Evolutionary conservation across 2,113 vertebrate genomes (phyloP).

Genomic region (Lipophrys pholis): DNA sequence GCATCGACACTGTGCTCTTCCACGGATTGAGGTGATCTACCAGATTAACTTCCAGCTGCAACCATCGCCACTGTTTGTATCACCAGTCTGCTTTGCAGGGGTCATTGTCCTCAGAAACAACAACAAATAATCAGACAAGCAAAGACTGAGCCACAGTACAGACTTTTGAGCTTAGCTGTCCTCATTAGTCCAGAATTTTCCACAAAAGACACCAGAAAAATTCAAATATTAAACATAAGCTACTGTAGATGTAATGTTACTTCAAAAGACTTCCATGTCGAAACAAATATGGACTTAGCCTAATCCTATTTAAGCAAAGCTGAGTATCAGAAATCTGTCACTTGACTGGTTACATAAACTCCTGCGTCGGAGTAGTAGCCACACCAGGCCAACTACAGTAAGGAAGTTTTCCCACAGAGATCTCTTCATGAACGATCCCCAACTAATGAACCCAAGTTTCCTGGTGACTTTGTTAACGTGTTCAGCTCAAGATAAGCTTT

Average conservation of each 20-base stretch:
- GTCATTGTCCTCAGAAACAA: not conserved
- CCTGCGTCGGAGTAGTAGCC: conserved; percentile 62
- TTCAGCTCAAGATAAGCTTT: conserved; percentile 67
- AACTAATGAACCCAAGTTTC: conserved; percentile 37
- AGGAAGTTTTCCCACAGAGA: conserved; percentile 62
- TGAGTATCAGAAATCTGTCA: conserved; percentile 51
- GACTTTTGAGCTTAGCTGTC: not conserved
- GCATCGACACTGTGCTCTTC: conserved; percentile 31
- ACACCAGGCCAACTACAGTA: conserved; percentile 67
- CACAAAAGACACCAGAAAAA: conserved; percentile 12
- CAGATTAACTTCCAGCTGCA: conserved; percentile 51
- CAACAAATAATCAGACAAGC: not conserved
- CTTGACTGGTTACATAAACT: conserved; percentile 58
- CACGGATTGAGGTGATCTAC: conserved; percentile 54
- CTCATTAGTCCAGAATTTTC: not conserved
- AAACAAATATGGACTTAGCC: conserved; percentile 43
- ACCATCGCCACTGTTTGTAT: conserved; percentile 17
- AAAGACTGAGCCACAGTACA: not conserved
- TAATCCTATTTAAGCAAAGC: conserved; percentile 63
- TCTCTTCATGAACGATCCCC: conserved; percentile 29
- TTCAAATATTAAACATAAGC: conserved; percentile 30
- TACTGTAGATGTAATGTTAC: conserved; percentile 26
- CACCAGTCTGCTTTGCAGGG: conserved; percentile 25
- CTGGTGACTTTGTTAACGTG: conserved; percentile 69
- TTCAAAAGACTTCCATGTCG: conserved; percentile 27